A percentile compares a stretch with the other conserved stretches of the same genome.
Conservation (phyloP, 1,140 invertebrate genomes). For the Camponotus floridanus region DNA sequence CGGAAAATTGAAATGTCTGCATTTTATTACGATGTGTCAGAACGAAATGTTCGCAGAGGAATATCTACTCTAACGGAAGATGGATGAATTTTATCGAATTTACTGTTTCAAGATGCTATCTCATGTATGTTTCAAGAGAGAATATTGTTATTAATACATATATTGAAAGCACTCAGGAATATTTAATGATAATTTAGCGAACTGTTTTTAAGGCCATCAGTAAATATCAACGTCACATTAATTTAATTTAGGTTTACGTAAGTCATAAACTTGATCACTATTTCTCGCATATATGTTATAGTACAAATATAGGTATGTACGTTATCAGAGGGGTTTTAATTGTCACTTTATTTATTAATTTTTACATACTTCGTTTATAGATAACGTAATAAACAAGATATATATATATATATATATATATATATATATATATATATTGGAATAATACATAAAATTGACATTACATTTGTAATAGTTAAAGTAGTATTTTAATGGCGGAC, state of each 20-base stretch:
- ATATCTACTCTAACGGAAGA: conserved; percentile 13
- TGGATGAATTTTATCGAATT: not conserved
- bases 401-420: too few species aligned
- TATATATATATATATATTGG: too few species aligned
- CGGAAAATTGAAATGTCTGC: conserved; percentile 8
- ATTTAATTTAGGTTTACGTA: conserved; percentile 12
- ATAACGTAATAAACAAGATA: not conserved
- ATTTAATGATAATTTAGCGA: conserved; percentile 6
- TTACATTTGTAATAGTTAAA: not conserved
- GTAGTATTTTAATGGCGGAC: not conserved
- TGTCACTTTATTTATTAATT: not conserved
- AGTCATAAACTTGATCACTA: not conserved
- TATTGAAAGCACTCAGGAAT: not conserved
- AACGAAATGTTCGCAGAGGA: not conserved
- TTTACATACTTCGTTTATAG: not conserved
- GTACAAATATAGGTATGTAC: not conserved
- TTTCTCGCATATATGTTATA: not conserved
- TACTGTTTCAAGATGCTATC: not conserved
- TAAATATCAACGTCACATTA: not conserved
- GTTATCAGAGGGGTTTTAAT: not conserved
- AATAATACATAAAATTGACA: not conserved
- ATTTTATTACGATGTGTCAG: not conserved
- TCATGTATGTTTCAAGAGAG: not conserved
- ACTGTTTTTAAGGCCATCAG: not conserved
- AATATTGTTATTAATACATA: conserved; percentile 21